Evolutionary conservation across 2,888 invertebrate genomes (phyloP).

Genomic region (Tipula lateralis): DNA sequence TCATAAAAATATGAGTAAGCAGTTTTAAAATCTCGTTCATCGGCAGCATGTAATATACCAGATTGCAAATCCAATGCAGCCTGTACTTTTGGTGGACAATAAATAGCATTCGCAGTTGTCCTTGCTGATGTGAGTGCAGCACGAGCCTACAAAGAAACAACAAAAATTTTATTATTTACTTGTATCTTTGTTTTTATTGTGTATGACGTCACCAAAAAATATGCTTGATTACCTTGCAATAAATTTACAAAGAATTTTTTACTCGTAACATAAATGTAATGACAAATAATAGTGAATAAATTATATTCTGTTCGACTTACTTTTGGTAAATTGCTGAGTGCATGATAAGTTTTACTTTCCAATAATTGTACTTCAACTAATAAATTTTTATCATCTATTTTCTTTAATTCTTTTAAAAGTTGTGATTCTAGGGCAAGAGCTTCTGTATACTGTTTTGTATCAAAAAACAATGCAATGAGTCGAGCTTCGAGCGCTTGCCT

Average conservation of each 20-base stretch:
- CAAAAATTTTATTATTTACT: background rate
- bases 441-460: slow-evolving; percentile 83
- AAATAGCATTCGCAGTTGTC: slow-evolving; percentile 99
- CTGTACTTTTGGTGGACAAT: slow-evolving; percentile 98
- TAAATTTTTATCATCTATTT: slow-evolving; percentile 97
- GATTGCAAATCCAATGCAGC: slow-evolving; percentile 96
- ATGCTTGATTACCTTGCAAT: background rate
- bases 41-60: slow-evolving; percentile 98
- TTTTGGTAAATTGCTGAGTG: slow-evolving; percentile 92
- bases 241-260: background rate
- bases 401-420: slow-evolving; percentile 91
- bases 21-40: slow-evolving; percentile 99
- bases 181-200: background rate
- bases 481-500: slow-evolving; percentile 94
- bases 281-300: background rate
- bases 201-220: slow-evolving; percentile 1
- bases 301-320: slow-evolving; percentile 29
- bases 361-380: slow-evolving; percentile 96
- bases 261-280: background rate
- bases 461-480: slow-evolving; percentile 90
- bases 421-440: slow-evolving; percentile 79
- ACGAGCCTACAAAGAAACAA: slow-evolving; percentile 55
- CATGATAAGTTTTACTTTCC: slow-evolving; percentile 98
- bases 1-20: slow-evolving; percentile 99
- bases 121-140: slow-evolving; percentile 96